Percentiles rank a stretch among this genome's conserved stretches.
Evolutionary conservation across 2,797 vertebrate species (phyloP).

Genomic region (Chromis chromis): DNA sequence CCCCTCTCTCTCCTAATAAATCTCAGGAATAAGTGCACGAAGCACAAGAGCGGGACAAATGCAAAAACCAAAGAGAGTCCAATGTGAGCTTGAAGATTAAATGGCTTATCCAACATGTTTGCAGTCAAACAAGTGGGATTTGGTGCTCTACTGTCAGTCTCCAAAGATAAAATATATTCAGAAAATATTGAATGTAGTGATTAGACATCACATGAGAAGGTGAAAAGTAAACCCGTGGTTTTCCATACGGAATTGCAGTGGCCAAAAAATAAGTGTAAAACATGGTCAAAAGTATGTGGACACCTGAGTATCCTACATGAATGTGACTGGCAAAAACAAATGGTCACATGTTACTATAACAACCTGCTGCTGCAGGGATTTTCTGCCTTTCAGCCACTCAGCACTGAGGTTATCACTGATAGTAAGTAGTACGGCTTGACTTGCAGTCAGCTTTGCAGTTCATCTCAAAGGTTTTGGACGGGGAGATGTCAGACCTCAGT

Average conservation of each 20-base stretch:
- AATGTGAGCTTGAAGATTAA: conserved; percentile 51
- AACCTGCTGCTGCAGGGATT: neutral
- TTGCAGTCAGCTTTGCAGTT: neutral
- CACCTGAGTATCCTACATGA: neutral
- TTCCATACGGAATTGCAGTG: neutral
- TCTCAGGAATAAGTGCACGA: conserved; percentile 67
- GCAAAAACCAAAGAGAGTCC: conserved; percentile 43
- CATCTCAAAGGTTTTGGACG: neutral
- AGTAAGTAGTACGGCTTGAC: neutral
- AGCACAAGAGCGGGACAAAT: conserved; percentile 46
- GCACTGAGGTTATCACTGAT: neutral
- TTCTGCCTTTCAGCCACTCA: neutral
- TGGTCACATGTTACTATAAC: neutral
- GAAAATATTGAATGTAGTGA: conserved; percentile 30
- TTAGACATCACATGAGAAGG: conserved; percentile 17
- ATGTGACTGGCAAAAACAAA: neutral
- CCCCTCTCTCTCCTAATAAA: conserved; percentile 69
- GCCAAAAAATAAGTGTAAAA: too few relatives aligned
- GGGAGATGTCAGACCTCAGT: neutral
- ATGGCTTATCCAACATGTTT: conserved; percentile 61
- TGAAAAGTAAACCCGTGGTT: neutral
- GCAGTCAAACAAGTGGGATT: conserved; percentile 54
- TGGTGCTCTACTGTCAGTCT: conserved; percentile 24
- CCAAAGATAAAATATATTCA: conserved; percentile 28
- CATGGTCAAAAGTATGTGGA: neutral